Evolutionary conservation across 2,797 vertebrate species (phyloP).

Genomic region (Perodicticus potto): DNA sequence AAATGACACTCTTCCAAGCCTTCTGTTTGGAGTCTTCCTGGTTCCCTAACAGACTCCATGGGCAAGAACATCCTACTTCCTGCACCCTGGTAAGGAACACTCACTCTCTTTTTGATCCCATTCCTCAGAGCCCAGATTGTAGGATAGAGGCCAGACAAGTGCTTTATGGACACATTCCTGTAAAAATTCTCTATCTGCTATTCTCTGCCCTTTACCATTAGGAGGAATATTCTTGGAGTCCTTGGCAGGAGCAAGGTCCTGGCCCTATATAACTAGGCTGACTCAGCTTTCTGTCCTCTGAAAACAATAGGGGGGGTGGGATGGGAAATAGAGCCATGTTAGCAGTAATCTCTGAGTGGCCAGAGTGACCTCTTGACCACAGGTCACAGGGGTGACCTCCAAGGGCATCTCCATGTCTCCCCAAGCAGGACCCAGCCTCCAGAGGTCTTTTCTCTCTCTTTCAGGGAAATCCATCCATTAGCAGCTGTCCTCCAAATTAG

Average conservation of each 20-base stretch:
- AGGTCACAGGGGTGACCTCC: slow-evolving; percentile 90
- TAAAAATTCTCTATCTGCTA: neutral
- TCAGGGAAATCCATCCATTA: slow-evolving; percentile 75
- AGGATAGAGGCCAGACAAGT: neutral
- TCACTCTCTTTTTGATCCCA: neutral
- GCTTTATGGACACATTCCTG: neutral
- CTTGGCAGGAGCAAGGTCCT: neutral
- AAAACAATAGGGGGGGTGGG: neutral
- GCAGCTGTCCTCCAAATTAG: slow-evolving; percentile 67
- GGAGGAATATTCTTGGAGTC: slow-evolving; percentile 41
- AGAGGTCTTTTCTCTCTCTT: slow-evolving; percentile 46
- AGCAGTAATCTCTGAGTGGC: slow-evolving; percentile 57
- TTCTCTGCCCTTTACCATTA: neutral
- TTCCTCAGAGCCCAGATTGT: slow-evolving; percentile 27
- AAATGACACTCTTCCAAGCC: slow-evolving; percentile 8
- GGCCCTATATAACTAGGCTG: neutral
- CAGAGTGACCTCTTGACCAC: slow-evolving; percentile 88
- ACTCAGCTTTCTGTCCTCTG: slow-evolving; percentile 50
- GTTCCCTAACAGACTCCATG: neutral
- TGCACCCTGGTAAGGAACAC: neutral
- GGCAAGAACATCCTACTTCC: slow-evolving; percentile 12
- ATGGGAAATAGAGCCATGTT: slow-evolving; percentile 38
- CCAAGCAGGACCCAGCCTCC: slow-evolving; percentile 49
- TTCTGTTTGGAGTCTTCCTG: slow-evolving; percentile 43
- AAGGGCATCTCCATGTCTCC: slow-evolving; percentile 87